These are phyloP conservation scores for Aselliscus stoliczkanus DNA, from an alignment of 2,797 vertebrate genomes.

Conservation along the genomic window DNA sequence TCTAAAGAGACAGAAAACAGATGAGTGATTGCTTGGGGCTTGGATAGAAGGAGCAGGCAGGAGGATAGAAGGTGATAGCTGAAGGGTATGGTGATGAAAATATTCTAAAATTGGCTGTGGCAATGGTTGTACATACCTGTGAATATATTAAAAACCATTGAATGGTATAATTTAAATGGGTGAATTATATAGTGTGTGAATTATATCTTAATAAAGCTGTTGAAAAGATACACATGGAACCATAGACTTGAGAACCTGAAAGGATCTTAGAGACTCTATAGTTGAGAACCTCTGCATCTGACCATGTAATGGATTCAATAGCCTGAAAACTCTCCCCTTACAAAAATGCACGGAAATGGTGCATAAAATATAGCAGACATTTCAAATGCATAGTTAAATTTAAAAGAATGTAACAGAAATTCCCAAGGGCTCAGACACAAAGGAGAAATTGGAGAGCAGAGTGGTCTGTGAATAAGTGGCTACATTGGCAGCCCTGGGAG, in stretches of 20 bases:
- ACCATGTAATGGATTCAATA: accelerated
- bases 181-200: no score
- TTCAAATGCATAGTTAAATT: neutral
- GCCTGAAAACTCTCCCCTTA: no score
- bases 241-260: neutral
- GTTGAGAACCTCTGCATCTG: neutral
- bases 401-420: neutral
- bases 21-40: neutral
- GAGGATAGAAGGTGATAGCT: neutral
- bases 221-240: neutral
- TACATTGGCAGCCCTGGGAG: neutral
- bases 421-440: no score
- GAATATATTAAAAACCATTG: neutral
- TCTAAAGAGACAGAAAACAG: neutral
- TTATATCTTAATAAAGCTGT: neutral
- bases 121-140: neutral
- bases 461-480: neutral
- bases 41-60: neutral
- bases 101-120: neutral
- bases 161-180: neutral
- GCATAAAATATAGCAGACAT: neutral
- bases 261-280: neutral
- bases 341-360: no score
- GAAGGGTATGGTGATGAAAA: no score
- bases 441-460: neutral